Evolutionary conservation across 2,797 vertebrate species (phyloP).

Genomic region (Peromyscus aztecus): DNA sequence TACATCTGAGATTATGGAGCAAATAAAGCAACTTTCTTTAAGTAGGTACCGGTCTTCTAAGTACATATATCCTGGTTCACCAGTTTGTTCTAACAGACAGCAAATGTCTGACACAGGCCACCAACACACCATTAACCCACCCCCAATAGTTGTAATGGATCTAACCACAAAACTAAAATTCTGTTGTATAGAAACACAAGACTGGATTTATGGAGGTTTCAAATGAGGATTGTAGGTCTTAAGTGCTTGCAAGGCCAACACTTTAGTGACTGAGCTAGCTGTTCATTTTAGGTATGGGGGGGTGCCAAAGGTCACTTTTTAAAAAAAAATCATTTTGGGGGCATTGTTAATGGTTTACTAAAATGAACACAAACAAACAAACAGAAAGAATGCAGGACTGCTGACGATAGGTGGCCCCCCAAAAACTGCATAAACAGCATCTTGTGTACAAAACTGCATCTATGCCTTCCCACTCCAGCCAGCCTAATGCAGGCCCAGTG

Average conservation of each 20-base stretch:
- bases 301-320: background rate
- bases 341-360: conserved; percentile 24
- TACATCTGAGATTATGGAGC: background rate
- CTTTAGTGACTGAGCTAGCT: background rate
- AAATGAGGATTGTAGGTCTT: background rate
- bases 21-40: background rate
- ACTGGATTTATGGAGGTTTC: background rate
- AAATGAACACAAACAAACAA: background rate
- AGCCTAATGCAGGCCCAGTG: background rate
- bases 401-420: background rate
- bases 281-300: background rate
- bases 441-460: background rate
- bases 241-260: background rate
- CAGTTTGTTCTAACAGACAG: background rate
- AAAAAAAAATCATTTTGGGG: background rate
- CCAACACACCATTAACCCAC: background rate
- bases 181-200: conserved; percentile 11
- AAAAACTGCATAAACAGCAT: conserved; percentile 8
- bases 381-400: conserved; percentile 6
- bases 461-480: background rate
- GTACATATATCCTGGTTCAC: background rate
- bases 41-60: background rate
- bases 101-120: conserved; percentile 35
- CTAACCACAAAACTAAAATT: background rate
- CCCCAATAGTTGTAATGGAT: background rate